A percentile compares a stretch with the other conserved stretches of the same genome.
These are phyloP conservation scores for Thunnus thynnus DNA, from an alignment of 2,113 vertebrate genomes.

Conservation along the genomic window DNA sequence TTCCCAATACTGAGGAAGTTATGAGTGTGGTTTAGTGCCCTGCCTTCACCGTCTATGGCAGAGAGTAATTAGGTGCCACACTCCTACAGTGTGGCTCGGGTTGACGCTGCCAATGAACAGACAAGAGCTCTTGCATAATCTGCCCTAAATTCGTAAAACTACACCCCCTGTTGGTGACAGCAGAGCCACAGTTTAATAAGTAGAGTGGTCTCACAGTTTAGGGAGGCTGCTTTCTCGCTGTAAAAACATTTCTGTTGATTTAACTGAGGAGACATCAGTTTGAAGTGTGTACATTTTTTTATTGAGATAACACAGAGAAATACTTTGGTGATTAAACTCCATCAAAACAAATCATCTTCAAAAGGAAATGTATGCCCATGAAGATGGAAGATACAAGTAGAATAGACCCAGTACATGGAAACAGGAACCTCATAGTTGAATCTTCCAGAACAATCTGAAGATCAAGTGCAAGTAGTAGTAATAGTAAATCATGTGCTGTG, in stretches of 20 bases:
- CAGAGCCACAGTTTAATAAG: not conserved
- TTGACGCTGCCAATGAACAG: slow-evolving; percentile 11
- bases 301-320: too few species aligned
- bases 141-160: slow-evolving; percentile 11
- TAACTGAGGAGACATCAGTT: not conserved
- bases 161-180: slow-evolving; percentile 49
- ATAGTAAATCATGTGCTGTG: too few species aligned
- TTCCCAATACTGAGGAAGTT: slow-evolving; percentile 51
- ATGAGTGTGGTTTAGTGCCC: slow-evolving; percentile 69
- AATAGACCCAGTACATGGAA: too few species aligned
- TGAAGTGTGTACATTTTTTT: not conserved
- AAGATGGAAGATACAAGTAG: too few species aligned
- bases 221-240: not conserved
- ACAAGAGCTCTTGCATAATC: slow-evolving; percentile 39
- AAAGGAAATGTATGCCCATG: not conserved
- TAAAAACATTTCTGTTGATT: not conserved
- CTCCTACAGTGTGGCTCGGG: slow-evolving; percentile 24
- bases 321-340: not conserved
- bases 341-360: not conserved
- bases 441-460: too few species aligned
- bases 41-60: slow-evolving; percentile 60
- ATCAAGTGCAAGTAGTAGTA: too few species aligned
- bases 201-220: not conserved
- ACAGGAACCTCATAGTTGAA: too few species aligned
- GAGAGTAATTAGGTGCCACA: slow-evolving; percentile 61